Evolutionary conservation across 1,140 invertebrate genomes (phyloP).

Genomic region (Galleria mellonella): DNA sequence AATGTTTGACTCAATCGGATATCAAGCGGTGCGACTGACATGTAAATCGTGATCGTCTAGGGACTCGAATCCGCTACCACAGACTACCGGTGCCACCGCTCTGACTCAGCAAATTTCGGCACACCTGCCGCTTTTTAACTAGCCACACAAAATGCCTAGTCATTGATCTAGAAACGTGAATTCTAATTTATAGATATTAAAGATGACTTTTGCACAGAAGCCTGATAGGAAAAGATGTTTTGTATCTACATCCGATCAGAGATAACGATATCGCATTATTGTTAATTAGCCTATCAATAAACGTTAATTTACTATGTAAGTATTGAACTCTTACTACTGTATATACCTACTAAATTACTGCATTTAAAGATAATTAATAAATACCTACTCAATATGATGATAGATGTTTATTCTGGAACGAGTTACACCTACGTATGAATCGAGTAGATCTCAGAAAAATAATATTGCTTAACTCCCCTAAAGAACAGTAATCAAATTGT

Average conservation of each 20-base stretch:
- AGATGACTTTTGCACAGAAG: background rate
- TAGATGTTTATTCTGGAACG: background rate
- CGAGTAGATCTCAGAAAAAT: too few relatives aligned
- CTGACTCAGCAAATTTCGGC: slow-evolving; percentile 54
- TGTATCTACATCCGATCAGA: slow-evolving; percentile 7
- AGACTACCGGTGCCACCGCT: slow-evolving; percentile 65
- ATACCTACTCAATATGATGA: background rate
- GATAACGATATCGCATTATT: slow-evolving; percentile 34
- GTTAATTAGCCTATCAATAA: slow-evolving; percentile 38
- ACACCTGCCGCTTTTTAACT: slow-evolving; percentile 46
- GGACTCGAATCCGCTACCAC: slow-evolving; percentile 61
- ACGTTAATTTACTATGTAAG: slow-evolving; percentile 1
- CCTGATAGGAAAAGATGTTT: slow-evolving; percentile 8
- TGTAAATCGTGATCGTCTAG: slow-evolving; percentile 68
- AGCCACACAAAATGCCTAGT: background rate
- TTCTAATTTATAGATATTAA: background rate
- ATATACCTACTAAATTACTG: background rate
- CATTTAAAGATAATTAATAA: background rate
- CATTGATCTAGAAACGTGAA: background rate
- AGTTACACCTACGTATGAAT: too few relatives aligned
- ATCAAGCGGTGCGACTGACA: slow-evolving; percentile 67
- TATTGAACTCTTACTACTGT: background rate
- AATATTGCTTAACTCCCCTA: too few relatives aligned
- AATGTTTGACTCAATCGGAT: slow-evolving; percentile 45
- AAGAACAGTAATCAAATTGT: too few relatives aligned